Evolutionary conservation across 2,888 invertebrate species (phyloP), one percentile per base, ranked within the genome.

Genomic region (Caprella mutica): DNA sequence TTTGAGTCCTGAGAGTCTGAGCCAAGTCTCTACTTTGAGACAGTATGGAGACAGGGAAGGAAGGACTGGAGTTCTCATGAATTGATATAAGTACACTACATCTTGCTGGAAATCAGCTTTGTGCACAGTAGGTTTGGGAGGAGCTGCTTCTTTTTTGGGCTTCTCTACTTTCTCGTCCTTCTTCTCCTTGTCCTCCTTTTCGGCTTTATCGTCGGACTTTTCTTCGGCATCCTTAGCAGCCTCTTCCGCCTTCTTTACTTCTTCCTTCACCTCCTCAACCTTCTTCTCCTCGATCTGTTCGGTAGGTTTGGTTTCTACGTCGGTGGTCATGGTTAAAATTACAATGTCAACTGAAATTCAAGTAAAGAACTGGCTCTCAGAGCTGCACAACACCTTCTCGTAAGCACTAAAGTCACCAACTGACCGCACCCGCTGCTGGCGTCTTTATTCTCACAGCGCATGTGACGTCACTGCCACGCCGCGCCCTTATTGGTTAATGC

Each of bases 11-110:
- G 85, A 84, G 70, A 93, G 81, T 72, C 93, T 81, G 68, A 94
- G 80, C 90, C 91, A 93, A 70, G 92, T 90, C 79, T 94, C 93
- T 69, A 92, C 87, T 81, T 93, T 93, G 73, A 93, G 81, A 77
- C 90, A 91, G 75, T 86, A 92, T 59, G 91, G 89, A 67, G 91
- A 92, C 69, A 89, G 78, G 65, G 91, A 90, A 61, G 92, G 92
- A 71, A 92, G 77, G 72, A 86, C 78, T 67, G 90, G 87, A 68
- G 89, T 89, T 71, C 93, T 82, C 67, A 89, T 83, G 74, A 93
- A 90, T 76, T 93, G 93, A 75, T 91, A 91, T 73, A 94, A 77
- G 77, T 94, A 94, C 66, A 92, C 87, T 69, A 87, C 78, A 75
- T 93, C 93, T 77, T 90, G 87, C 71, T 92, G 89, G 72, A 81